Conservation (phyloP, 2,888 invertebrate species). For the Nymphalis urticae region DNA sequence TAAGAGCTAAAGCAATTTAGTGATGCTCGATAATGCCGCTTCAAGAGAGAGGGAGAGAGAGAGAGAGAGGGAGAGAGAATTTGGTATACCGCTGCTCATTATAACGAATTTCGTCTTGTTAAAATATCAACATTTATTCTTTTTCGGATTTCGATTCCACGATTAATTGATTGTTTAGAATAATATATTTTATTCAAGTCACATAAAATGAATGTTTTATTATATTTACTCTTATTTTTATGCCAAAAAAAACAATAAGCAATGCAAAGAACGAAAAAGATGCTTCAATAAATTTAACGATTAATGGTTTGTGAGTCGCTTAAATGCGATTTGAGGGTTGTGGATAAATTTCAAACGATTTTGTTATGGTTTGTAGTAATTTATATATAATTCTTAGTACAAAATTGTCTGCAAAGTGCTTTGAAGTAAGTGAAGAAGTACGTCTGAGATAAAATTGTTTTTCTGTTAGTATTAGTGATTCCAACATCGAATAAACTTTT, state of each 20-base stretch:
- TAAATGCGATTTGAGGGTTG: neutral
- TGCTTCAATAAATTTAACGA: too few relatives aligned
- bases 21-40: conserved; percentile 56
- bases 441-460: neutral
- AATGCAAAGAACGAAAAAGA: too few relatives aligned
- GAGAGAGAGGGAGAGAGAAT: conserved; percentile 36
- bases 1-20: conserved; percentile 62
- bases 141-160: conserved; percentile 7
- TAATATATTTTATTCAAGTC: neutral
- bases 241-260: too few relatives aligned
- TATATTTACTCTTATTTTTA: neutral
- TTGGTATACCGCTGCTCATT: conserved; percentile 36
- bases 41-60: conserved; percentile 38
- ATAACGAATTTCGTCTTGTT: conserved; percentile 39
- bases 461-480: neutral
- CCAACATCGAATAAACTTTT: conserved; percentile 2
- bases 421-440: neutral
- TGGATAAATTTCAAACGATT: neutral
- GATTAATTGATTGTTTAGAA: neutral
- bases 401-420: neutral
- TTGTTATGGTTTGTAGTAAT: neutral
- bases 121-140: conserved; percentile 22
- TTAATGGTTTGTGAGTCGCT: neutral
- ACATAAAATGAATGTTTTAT: neutral
- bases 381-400: neutral